phyloP scores from a whole-genome alignment of 2,113 vertebrate species.

The Loxodonta africana region DNA sequence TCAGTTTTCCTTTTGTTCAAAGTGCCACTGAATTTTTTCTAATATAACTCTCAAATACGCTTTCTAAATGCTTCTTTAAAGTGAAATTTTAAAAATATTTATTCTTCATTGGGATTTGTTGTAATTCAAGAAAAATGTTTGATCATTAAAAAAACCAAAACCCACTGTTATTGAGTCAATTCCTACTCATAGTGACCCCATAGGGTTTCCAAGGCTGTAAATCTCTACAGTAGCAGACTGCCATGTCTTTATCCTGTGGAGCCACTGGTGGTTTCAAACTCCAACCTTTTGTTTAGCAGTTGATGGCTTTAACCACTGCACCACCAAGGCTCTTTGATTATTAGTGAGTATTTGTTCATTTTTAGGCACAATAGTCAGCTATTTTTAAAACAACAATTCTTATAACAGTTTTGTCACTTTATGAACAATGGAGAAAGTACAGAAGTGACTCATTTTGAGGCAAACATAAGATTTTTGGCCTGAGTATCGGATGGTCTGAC shows the following conservation, averaged over 20 bases:
- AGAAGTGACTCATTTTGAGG: constrained; percentile 44
- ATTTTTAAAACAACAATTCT: constrained; percentile 73
- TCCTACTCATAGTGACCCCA: no score
- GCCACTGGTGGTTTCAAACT: no score
- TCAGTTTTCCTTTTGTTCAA: constrained; percentile 29
- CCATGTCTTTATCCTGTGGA: no score
- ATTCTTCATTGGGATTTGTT: constrained; percentile 54
- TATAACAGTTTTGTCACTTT: constrained; percentile 58
- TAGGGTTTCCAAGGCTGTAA: no score
- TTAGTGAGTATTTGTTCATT: background rate
- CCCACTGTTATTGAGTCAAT: no score
- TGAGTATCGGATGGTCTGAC: constrained; percentile 50
- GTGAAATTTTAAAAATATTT: background rate
- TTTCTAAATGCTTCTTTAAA: constrained; percentile 41
- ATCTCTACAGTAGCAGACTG: no score
- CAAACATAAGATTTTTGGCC: constrained; percentile 34
- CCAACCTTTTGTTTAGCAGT: no score
- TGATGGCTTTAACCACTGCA: no score
- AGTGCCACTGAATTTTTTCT: background rate
- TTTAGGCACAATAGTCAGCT: constrained; percentile 18
- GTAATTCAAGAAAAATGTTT: constrained; percentile 55
- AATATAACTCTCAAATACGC: constrained; percentile 9
- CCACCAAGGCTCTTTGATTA: no score
- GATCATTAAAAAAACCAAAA: background rate
- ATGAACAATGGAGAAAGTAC: constrained; percentile 66